A percentile compares a stretch with the other conserved stretches of the same genome.
phyloP scores from a whole-genome alignment of 2,888 invertebrate genomes.

The Drosophila atroscutellata region DNA sequence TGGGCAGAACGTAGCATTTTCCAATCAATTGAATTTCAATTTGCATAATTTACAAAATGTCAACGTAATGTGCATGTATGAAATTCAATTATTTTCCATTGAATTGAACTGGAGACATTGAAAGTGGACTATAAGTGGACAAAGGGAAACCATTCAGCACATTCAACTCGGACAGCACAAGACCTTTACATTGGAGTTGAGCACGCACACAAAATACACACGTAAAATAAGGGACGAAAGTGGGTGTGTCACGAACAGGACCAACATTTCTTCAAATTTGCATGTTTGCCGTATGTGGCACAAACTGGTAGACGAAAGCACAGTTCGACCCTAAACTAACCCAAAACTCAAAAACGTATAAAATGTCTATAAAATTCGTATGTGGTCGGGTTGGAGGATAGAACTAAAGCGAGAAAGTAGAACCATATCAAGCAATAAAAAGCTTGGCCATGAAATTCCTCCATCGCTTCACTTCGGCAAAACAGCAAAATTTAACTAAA shows the following conservation, averaged over 20 bases:
- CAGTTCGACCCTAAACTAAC: slow-evolving; percentile 69
- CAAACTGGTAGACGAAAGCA: slow-evolving; percentile 17
- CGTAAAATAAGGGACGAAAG: slow-evolving; percentile 23
- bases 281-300: slow-evolving; percentile 42
- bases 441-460: slow-evolving; percentile 59
- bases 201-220: slow-evolving; percentile 24
- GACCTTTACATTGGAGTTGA: slow-evolving; percentile 21
- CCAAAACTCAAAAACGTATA: slow-evolving; percentile 63
- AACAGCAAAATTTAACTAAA: slow-evolving; percentile 24
- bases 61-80: slow-evolving; percentile 76
- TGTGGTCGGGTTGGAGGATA: slow-evolving; percentile 10
- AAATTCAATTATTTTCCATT: slow-evolving; percentile 82
- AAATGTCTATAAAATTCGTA: slow-evolving; percentile 50
- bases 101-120: slow-evolving; percentile 79
- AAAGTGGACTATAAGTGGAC: slow-evolving; percentile 67
- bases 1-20: slow-evolving; percentile 59
- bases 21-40: slow-evolving; percentile 81
- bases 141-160: slow-evolving; percentile 32
- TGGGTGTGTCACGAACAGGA: slow-evolving; percentile 68
- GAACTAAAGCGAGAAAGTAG: slow-evolving; percentile 30
- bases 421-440: slow-evolving; percentile 66
- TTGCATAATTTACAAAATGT: slow-evolving; percentile 78
- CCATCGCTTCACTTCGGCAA: slow-evolving; percentile 48
- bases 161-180: slow-evolving; percentile 12
- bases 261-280: slow-evolving; percentile 71